phyloP scores from a whole-genome alignment of 2,113 vertebrate species.

The Pseudorhombus dupliciocellatus region DNA sequence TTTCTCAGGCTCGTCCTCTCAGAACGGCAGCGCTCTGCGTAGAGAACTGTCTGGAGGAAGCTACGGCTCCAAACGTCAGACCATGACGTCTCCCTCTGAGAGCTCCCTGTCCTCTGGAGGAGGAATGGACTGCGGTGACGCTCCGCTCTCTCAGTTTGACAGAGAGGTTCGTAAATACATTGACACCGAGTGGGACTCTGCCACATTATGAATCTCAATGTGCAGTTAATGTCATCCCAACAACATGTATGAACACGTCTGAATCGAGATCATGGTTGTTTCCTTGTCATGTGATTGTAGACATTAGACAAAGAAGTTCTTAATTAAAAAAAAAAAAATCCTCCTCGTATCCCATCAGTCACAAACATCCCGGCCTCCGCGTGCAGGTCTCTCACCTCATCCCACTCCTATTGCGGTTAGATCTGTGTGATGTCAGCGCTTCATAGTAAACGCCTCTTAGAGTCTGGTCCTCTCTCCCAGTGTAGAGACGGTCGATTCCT shows the following conservation, averaged over 20 bases:
- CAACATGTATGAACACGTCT: conserved; percentile 21
- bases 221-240: conserved; percentile 14
- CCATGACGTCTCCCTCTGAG: conserved; percentile 94
- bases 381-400: conserved; percentile 41
- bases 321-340: conserved; percentile 7
- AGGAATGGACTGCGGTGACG: conserved; percentile 91
- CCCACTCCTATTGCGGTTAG: conserved; percentile 25
- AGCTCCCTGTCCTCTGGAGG: conserved; percentile 96
- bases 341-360: conserved; percentile 45
- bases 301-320: conserved; percentile 3
- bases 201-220: not conserved
- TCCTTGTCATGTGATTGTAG: conserved; percentile 33
- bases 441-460: not conserved
- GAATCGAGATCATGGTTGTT: conserved; percentile 3
- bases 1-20: conserved; percentile 86
- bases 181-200: not conserved
- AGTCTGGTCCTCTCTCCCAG: not conserved
- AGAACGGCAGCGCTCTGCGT: conserved; percentile 93
- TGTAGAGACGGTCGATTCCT: not conserved
- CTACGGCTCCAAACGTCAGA: conserved; percentile 89
- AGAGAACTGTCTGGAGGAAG: conserved; percentile 92
- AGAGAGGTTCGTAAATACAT: conserved; percentile 86
- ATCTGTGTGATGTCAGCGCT: conserved; percentile 36
- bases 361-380: conserved; percentile 46
- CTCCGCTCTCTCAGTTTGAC: conserved; percentile 91